Evolutionary conservation across 2,888 invertebrate species (phyloP).

Genomic region (Nephrotoma appendiculata): DNA sequence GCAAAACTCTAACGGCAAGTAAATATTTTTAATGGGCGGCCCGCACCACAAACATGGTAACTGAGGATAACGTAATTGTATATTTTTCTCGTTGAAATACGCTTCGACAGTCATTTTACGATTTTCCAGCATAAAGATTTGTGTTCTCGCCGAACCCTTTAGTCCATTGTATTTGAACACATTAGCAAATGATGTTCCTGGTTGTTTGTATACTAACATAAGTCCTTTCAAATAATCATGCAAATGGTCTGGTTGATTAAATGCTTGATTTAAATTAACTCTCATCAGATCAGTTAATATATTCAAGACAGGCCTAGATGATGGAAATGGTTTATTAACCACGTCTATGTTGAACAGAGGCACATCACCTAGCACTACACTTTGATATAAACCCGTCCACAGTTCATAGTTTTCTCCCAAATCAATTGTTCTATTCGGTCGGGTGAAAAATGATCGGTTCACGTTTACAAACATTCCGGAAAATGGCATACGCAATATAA

Average conservation of each 20-base stretch:
- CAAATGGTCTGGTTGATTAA: not conserved
- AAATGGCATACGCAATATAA: conserved; percentile 43
- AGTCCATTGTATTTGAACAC: conserved; percentile 20
- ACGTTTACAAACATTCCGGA: conserved; percentile 16
- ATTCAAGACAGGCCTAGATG: conserved; percentile 17
- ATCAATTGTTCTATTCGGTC: conserved; percentile 27
- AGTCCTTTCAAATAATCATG: conserved; percentile 19
- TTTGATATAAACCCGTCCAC: conserved; percentile 89
- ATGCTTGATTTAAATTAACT: not conserved
- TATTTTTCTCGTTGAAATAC: not conserved
- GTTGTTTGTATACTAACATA: conserved; percentile 22
- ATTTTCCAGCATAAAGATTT: conserved; percentile 26
- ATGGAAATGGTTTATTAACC: conserved; percentile 67
- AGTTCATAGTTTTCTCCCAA: conserved; percentile 75
- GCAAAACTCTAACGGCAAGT: conserved; percentile 74
- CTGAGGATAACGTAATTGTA: conserved; percentile 37
- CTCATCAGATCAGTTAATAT: not conserved
- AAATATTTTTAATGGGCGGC: conserved; percentile 44
- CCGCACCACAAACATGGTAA: conserved; percentile 52
- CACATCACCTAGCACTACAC: conserved; percentile 76
- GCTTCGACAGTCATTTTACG: conserved; percentile 28
- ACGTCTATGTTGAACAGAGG: conserved; percentile 87
- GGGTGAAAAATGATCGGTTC: conserved; percentile 58
- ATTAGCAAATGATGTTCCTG: conserved; percentile 15
- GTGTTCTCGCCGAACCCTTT: conserved; percentile 21